These are phyloP conservation scores for Parnassius orleans DNA, from an alignment of 2,888 invertebrate genomes.

Conservation along the genomic window DNA sequence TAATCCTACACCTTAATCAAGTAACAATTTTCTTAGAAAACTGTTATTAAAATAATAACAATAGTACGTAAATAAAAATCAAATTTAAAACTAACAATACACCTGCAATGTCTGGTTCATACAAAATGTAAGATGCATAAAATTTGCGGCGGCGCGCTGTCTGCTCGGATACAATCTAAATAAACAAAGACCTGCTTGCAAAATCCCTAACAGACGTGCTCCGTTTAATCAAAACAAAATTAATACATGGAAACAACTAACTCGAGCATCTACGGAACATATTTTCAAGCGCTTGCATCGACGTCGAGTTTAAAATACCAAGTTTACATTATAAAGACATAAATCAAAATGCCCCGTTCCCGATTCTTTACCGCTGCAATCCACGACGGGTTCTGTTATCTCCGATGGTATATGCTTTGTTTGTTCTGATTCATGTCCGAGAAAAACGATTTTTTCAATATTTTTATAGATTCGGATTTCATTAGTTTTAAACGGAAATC, in stretches of 20 bases:
- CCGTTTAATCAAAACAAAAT: slow-evolving; percentile 15
- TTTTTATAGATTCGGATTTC: slow-evolving; percentile 24
- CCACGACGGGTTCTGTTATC: slow-evolving; percentile 24
- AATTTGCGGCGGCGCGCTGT: slow-evolving; percentile 33
- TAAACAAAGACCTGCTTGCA: slow-evolving; percentile 14
- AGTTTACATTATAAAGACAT: slow-evolving; percentile 34
- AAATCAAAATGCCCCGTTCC: slow-evolving; percentile 33
- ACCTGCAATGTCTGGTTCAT: slow-evolving; percentile 13
- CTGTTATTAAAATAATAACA: no score
- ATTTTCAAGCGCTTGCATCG: slow-evolving; percentile 18
- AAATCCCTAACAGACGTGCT: slow-evolving; percentile 13
- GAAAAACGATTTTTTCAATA: slow-evolving; percentile 26
- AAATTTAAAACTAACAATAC: background rate
- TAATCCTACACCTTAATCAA: no score
- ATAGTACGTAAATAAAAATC: no score
- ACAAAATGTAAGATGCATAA: slow-evolving; percentile 15
- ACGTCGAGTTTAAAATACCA: slow-evolving; percentile 25
- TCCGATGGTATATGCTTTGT: slow-evolving; percentile 27
- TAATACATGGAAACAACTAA: slow-evolving; percentile 12
- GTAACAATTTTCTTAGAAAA: no score
- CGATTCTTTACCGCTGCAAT: slow-evolving; percentile 27
- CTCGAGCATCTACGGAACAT: slow-evolving; percentile 4
- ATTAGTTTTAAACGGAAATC: slow-evolving; percentile 15
- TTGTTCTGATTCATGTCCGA: slow-evolving; percentile 30
- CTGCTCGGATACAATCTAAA: slow-evolving; percentile 29